phyloP scores from a whole-genome alignment of 2,888 invertebrate species.

The Agriopis marginaria region DNA sequence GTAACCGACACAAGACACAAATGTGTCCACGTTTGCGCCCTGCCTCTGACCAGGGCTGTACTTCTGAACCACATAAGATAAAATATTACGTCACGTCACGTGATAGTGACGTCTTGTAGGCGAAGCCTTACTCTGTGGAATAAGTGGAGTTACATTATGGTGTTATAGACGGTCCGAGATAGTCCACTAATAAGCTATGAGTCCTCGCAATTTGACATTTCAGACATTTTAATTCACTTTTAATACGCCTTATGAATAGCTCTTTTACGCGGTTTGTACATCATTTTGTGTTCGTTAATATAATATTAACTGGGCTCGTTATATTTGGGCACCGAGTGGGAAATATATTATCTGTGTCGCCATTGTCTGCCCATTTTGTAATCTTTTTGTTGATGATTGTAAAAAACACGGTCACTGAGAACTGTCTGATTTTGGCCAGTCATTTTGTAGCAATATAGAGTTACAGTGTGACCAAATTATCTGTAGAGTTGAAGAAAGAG shows the following conservation, averaged over 20 bases:
- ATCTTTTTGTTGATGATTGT: slow-evolving; percentile 48
- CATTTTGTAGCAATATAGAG: neutral
- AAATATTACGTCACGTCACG: too few species aligned
- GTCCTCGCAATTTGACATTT: slow-evolving; percentile 83
- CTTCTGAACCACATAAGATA: too few species aligned
- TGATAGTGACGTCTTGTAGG: too few species aligned
- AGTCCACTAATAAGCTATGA: slow-evolving; percentile 72
- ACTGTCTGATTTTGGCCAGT: slow-evolving; percentile 56
- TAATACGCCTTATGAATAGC: slow-evolving; percentile 82
- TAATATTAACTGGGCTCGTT: slow-evolving; percentile 76
- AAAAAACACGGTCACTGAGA: slow-evolving; percentile 51
- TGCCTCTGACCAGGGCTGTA: too few species aligned
- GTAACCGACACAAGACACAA: too few species aligned
- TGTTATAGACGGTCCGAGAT: slow-evolving; percentile 57
- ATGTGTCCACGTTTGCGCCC: too few species aligned
- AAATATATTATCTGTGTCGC: slow-evolving; percentile 63
- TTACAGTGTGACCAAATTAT: neutral
- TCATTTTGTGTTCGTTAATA: slow-evolving; percentile 82
- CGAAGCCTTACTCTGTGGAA: neutral
- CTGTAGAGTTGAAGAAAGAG: neutral
- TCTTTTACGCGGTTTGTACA: slow-evolving; percentile 82
- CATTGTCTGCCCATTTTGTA: slow-evolving; percentile 55
- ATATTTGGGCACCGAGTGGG: slow-evolving; percentile 68
- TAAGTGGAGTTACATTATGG: slow-evolving; percentile 35
- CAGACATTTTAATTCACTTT: slow-evolving; percentile 82